phyloP scores from a whole-genome alignment of 2,888 invertebrate genomes.

The Autographa pulchrina region DNA sequence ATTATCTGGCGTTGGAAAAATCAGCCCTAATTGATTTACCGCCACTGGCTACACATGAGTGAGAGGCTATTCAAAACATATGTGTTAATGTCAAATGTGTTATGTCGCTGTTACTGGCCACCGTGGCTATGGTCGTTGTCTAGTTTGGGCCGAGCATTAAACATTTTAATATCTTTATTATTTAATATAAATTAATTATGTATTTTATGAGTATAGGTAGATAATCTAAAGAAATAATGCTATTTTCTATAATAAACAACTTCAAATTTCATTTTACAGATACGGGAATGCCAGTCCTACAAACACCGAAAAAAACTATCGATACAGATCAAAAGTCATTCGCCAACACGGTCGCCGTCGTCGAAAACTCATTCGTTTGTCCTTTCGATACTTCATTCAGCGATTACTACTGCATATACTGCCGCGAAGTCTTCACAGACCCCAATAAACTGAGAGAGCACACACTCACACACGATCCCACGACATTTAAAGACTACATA shows the following conservation, averaged over 20 bases:
- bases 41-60: too few relatives aligned
- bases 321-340: conserved; percentile 69
- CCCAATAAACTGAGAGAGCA: conserved; percentile 76
- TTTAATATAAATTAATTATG: too few relatives aligned
- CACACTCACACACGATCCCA: conserved; percentile 75
- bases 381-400: conserved; percentile 80
- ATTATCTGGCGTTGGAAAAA: too few relatives aligned
- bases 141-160: neutral
- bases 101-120: too few relatives aligned
- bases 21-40: too few relatives aligned
- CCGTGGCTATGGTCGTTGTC: too few relatives aligned
- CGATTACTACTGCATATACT: conserved; percentile 79
- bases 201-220: too few relatives aligned
- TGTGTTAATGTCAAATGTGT: too few relatives aligned
- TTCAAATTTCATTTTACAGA: conserved; percentile 51
- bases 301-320: conserved; percentile 58
- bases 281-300: conserved; percentile 14
- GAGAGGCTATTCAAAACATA: too few relatives aligned
- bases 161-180: too few relatives aligned
- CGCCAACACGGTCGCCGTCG: conserved; percentile 71
- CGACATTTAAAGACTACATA: conserved; percentile 68
- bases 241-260: neutral
- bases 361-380: conserved; percentile 79
- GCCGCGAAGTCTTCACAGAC: conserved; percentile 77
- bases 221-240: too few relatives aligned